A percentile compares a stretch with the other conserved stretches of the same genome.
These are phyloP conservation scores for Haliaeetus leucogaster DNA, from an alignment of 2,113 vertebrate genomes.

Conservation along the genomic window DNA sequence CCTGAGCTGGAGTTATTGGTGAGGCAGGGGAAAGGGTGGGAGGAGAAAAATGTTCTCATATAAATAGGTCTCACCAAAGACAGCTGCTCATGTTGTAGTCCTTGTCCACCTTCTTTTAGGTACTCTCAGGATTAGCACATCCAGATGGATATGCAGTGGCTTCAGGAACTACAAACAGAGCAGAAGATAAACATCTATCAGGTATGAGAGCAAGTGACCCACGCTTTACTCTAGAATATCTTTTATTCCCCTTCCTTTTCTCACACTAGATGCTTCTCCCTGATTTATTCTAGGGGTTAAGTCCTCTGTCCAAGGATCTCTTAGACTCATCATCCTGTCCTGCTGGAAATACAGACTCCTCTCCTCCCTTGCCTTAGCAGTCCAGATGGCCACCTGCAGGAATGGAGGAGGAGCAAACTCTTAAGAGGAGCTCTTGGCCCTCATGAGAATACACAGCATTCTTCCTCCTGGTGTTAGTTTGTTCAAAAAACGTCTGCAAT, in stretches of 20 bases:
- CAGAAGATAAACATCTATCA: neutral
- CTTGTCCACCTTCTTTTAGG: neutral
- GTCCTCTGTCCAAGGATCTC: neutral
- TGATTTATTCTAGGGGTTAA: neutral
- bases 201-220: neutral
- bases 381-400: neutral
- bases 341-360: neutral
- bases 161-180: neutral
- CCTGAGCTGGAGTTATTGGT: neutral
- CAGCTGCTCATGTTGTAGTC: neutral
- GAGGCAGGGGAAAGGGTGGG: fast-evolving
- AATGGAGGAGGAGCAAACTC: neutral
- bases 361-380: neutral
- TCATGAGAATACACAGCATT: neutral
- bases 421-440: neutral
- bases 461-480: neutral
- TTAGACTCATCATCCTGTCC: neutral
- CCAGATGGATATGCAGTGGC: neutral
- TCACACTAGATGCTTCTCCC: neutral
- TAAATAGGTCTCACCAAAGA: neutral
- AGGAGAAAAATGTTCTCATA: neutral
- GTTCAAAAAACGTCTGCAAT: neutral
- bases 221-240: neutral
- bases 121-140: neutral
- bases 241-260: neutral